Conservation (phyloP, 2,888 invertebrate species). For the Ernsta delagoae region DNA sequence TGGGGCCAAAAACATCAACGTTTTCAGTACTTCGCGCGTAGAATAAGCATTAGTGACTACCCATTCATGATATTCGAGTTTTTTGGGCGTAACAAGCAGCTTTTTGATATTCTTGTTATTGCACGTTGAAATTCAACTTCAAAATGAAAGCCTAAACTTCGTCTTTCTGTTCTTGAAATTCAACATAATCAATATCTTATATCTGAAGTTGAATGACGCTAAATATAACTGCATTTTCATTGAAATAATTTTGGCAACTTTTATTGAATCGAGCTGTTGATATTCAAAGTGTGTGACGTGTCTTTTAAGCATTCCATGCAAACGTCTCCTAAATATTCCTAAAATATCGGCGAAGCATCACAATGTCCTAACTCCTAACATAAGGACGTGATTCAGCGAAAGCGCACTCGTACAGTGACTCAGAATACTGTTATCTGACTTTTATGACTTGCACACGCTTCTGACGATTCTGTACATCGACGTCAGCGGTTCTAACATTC, state of each 20-base stretch:
- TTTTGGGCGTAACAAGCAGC: neutral
- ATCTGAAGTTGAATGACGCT: neutral
- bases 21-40: neutral
- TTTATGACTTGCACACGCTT: constrained; percentile 63
- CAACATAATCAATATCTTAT: neutral
- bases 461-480: too few species aligned
- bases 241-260: too few species aligned
- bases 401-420: constrained; percentile 59
- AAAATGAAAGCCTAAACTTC: too few species aligned
- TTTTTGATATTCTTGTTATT: too few species aligned
- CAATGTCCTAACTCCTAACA: constrained; percentile 53
- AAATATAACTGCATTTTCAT: neutral
- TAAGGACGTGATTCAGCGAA: constrained; percentile 71
- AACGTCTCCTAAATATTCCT: constrained; percentile 50
- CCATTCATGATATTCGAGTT: constrained; percentile 21
- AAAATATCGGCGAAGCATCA: constrained; percentile 54
- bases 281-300: neutral
- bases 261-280: constrained; percentile 8
- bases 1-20: too few species aligned
- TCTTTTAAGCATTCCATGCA: too few species aligned
- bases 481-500: constrained; percentile 50
- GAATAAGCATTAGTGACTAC: constrained; percentile 55
- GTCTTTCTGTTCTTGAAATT: too few species aligned
- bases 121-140: too few species aligned
- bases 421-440: constrained; percentile 68